Percentiles rank a stretch among this genome's conserved stretches.
Conservation (phyloP, 2,113 vertebrate genomes). For the Ptilorrhoa leucosticta region DNA sequence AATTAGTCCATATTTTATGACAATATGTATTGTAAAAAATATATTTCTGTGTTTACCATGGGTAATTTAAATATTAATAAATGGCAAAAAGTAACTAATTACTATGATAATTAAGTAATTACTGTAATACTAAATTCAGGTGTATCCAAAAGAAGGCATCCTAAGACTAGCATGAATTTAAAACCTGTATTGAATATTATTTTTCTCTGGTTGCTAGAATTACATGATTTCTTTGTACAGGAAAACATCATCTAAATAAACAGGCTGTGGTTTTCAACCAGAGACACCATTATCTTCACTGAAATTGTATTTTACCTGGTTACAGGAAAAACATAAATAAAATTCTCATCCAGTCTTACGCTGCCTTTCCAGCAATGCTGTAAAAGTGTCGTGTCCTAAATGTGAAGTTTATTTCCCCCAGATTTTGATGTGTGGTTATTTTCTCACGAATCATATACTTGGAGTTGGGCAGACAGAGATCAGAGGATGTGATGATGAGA, state of each 20-base stretch:
- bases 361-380: neutral
- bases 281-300: neutral
- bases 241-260: neutral
- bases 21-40: neutral
- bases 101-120: neutral
- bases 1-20: neutral
- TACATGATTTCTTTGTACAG: neutral
- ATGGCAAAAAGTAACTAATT: neutral
- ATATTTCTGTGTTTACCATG: neutral
- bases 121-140: neutral
- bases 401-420: neutral
- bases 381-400: rapidly evolving
- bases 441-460: rapidly evolving
- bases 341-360: neutral
- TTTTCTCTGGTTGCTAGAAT: neutral
- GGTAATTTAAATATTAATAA: neutral
- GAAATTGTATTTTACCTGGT: neutral
- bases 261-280: neutral
- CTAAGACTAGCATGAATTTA: neutral
- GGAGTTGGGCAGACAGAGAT: neutral
- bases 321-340: neutral
- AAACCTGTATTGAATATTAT: neutral
- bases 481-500: neutral
- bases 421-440: neutral
- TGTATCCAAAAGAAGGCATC: neutral